Percentiles rank a stretch among this genome's conserved stretches.
Conservation (phyloP, 2,888 invertebrate genomes). For the Drosophila mettleri region DNA sequence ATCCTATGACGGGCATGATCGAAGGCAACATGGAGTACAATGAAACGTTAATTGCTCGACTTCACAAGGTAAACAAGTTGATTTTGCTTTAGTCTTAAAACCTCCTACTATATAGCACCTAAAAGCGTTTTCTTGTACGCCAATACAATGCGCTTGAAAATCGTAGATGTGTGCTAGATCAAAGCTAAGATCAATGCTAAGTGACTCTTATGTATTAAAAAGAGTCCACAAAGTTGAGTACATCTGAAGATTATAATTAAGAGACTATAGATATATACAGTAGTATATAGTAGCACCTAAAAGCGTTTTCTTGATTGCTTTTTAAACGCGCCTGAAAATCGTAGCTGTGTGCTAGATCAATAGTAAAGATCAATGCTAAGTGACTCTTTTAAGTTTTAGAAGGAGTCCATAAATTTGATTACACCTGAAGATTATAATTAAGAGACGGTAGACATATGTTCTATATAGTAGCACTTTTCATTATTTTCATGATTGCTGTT, state of each 20-base stretch:
- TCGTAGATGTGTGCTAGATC: constrained; percentile 71
- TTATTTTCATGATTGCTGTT: constrained; percentile 66
- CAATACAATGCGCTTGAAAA: constrained; percentile 64
- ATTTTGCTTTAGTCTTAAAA: constrained; percentile 4
- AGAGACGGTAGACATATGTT: background rate
- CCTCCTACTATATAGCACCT: constrained; percentile 43
- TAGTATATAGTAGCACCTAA: constrained; percentile 53
- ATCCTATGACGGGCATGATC: constrained; percentile 98
- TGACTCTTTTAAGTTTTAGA: constrained; percentile 35
- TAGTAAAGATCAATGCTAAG: constrained; percentile 64
- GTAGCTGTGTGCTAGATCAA: constrained; percentile 63
- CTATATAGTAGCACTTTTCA: constrained; percentile 54
- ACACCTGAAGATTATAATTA: constrained; percentile 21
- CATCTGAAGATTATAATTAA: constrained; percentile 16
- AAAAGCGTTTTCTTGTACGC: constrained; percentile 73
- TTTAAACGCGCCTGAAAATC: constrained; percentile 63
- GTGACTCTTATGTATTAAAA: constrained; percentile 38
- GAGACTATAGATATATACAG: background rate
- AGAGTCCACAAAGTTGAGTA: constrained; percentile 48
- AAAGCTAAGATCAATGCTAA: constrained; percentile 64
- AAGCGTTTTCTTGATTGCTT: constrained; percentile 64
- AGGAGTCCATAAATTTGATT: constrained; percentile 45
- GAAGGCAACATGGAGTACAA: constrained; percentile 97
- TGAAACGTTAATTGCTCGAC: constrained; percentile 93
- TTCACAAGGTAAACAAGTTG: constrained; percentile 91